Evolutionary conservation across 2,797 vertebrate genomes (phyloP), one percentile per base, ranked within the genome.

Genomic region (Lacerta bilineata): DNA sequence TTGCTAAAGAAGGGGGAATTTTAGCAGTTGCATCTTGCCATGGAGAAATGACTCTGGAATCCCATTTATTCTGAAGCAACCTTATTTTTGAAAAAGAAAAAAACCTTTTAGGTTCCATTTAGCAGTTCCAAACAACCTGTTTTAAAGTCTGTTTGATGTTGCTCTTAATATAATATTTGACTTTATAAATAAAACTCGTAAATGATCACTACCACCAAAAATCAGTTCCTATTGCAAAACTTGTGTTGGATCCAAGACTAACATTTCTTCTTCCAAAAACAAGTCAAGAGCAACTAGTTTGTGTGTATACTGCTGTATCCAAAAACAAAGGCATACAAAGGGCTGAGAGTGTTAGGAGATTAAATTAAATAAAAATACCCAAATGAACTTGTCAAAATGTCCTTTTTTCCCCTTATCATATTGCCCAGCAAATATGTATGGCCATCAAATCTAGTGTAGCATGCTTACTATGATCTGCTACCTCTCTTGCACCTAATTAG

Each of bases 401-500:
- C 27, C 39, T 93, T 82, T 91, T 87, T 90, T 85, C 61, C 82
- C 90, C 84, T 86, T 66, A 89, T 80, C 61, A 69, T 39, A 13
- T 82, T 71, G 61, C 90, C 89, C 3, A 83, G 90, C 87, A 93
- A 68, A 88, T 93, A 88, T 93, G 87, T 94, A 90, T 91, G 92
- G 93, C 80, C 89, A 95, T 93, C 95, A 95, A 91, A 91, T 91
- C 82, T 69, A 89, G 86, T 71, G 88, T 23, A 0, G 92, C 80
- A 61, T 84, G 87, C 94, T 95, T 89, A 86, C 87, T 17, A 74
- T 94, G 36, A 95, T 95, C 95, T 91, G 91, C 93, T 95, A 93
- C 93, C 89, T 95, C 93, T 89, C 91, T 85, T 88, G 81, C 93
- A 93, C 95, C 96, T 96, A 96, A 96, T 97, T 97, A 97, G 96